These are phyloP conservation scores for Crepidodera aurea DNA, from an alignment of 2,888 invertebrate genomes.

Conservation along the genomic window DNA sequence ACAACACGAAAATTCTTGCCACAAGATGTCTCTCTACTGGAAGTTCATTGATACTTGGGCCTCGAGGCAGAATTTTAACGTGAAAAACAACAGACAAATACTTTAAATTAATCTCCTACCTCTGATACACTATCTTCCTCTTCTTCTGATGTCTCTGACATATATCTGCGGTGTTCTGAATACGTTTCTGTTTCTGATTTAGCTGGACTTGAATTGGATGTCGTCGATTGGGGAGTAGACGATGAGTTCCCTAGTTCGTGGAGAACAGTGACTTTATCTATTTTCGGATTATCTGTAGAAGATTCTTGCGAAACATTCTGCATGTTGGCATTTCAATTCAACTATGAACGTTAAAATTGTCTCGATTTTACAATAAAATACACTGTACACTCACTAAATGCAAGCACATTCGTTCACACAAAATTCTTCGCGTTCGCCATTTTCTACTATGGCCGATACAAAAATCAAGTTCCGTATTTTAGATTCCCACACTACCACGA, in stretches of 20 bases:
- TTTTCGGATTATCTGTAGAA: slow-evolving; percentile 81
- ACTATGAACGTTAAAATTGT: slow-evolving; percentile 63
- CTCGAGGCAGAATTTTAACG: slow-evolving; percentile 54
- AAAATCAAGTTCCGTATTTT: slow-evolving; percentile 50
- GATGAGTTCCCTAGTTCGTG: slow-evolving; percentile 74
- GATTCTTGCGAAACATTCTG: slow-evolving; percentile 87
- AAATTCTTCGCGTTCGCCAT: slow-evolving; percentile 71
- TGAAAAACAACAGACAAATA: slow-evolving; percentile 51
- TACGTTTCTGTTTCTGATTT: slow-evolving; percentile 88
- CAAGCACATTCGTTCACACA: slow-evolving; percentile 69
- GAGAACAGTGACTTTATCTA: slow-evolving; percentile 80
- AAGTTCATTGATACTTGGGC: slow-evolving; percentile 66
- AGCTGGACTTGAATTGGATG: slow-evolving; percentile 80
- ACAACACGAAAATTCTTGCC: slow-evolving; percentile 52
- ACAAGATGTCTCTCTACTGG: slow-evolving; percentile 73
- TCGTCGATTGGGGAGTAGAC: slow-evolving; percentile 81
- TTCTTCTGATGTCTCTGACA: slow-evolving; percentile 94
- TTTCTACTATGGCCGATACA: slow-evolving; percentile 75
- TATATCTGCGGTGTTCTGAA: slow-evolving; percentile 86
- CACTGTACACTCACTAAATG: slow-evolving; percentile 57
- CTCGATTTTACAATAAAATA: slow-evolving; percentile 53
- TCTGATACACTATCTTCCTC: slow-evolving; percentile 96
- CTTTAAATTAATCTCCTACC: slow-evolving; percentile 69
- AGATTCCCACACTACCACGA: slow-evolving; percentile 46
- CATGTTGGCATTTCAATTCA: slow-evolving; percentile 80